A percentile compares a stretch with the other conserved stretches of the same genome.
Conservation (phyloP, 2,113 vertebrate genomes). For the Mellivora capensis region DNA sequence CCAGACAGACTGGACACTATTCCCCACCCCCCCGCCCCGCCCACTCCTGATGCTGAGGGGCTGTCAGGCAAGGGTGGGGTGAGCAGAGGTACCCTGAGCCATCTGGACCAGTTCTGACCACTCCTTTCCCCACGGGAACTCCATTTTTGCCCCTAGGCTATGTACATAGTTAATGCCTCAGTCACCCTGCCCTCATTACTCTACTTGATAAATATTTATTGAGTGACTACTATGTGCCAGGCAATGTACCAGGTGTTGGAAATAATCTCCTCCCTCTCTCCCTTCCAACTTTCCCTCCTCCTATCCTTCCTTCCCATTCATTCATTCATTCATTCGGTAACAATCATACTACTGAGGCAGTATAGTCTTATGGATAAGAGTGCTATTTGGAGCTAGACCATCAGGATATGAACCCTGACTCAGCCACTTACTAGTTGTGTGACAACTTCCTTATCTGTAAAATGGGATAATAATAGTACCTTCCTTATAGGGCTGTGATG, state of each 20-base stretch:
- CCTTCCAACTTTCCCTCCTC: not conserved
- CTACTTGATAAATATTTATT: not conserved
- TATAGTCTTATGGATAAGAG: not conserved
- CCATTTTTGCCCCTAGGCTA: not conserved
- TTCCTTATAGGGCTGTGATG: slow-evolving; percentile 7
- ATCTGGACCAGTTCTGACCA: not conserved
- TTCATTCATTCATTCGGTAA: not conserved
- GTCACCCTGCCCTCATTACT: not conserved
- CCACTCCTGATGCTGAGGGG: not conserved
- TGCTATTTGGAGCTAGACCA: not conserved
- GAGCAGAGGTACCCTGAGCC: not conserved
- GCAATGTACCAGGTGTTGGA: not conserved
- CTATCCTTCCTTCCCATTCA: not conserved
- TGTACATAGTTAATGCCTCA: not conserved
- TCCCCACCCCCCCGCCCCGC: too few species aligned
- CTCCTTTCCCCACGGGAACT: not conserved
- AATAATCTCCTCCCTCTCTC: not conserved
- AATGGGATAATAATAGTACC: slow-evolving; percentile 57
- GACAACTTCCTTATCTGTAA: slow-evolving; percentile 48
- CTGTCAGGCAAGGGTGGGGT: not conserved
- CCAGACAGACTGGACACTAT: not conserved
- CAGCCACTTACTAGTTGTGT: not conserved
- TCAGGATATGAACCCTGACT: not conserved
- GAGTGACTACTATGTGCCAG: not conserved
- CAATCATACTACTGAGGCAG: not conserved